Base-by-base conservation (phyloP, 2,797 vertebrate species). In the Malurus splendens region DNA sequence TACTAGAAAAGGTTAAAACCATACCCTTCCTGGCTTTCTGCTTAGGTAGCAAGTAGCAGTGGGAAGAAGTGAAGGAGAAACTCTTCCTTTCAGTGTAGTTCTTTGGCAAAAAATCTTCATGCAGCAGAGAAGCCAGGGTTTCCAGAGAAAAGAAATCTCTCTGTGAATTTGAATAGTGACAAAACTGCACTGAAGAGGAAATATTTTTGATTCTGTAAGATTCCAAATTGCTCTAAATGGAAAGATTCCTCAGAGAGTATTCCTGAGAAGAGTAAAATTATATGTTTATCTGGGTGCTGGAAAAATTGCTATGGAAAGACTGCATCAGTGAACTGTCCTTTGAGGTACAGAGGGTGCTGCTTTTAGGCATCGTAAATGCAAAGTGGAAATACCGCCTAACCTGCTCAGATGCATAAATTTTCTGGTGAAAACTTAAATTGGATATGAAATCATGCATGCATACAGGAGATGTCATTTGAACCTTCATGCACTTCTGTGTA, bases 1-100 rank as follows among this genome's bases (percentile, higher is more conserved):
- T 68, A 36, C n/a, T 93, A 84, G 60, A 61, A 70, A 87, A 94
- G 60, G 72, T 91, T 93, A 85, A 77, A 90, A 61, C 80, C 64
- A 59, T 82, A 61, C 30, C 7, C 22, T 66, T 92, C 9, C 17
- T 48, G 47, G 38, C 56, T 92, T 79, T 44, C 47, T 61, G 45
- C 51, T 59, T 61, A 72, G 33, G 32, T 59, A 60, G 28, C 55
- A 54, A 57, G 22, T 80, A 86, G 30, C 30, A 68, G 55, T 61
- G 16, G 48, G 54, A 82, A 82, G 70, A 86, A 73, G 27, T 30
- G n/a, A 84, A 81, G n/a, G 32, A 55, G 60, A 38, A 75, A 61
- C 13, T 57, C 3, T 12, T 82, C 12, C 44, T 66, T 50, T 64
- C 25, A 28, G 5, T 62, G 51, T 71, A 25, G 14, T 74, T 86